These are phyloP conservation scores for Aquatica leii DNA, from an alignment of 2,888 invertebrate genomes.

Conservation along the genomic window DNA sequence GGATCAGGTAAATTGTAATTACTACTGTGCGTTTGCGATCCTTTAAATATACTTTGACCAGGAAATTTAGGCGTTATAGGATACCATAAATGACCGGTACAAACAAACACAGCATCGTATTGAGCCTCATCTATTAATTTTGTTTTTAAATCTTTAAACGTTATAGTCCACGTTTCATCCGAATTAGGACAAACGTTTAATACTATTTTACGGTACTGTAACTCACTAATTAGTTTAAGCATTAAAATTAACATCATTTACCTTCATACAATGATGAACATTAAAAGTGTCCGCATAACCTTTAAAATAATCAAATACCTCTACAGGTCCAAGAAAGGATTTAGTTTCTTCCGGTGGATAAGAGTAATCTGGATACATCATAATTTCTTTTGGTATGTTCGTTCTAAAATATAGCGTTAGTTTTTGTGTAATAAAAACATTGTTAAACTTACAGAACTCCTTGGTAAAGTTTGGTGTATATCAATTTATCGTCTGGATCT, in stretches of 20 bases:
- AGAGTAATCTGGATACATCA: constrained; percentile 78
- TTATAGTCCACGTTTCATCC: constrained; percentile 68
- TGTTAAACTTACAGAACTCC: constrained; percentile 68
- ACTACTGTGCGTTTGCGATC: constrained; percentile 76
- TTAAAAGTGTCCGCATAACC: constrained; percentile 72
- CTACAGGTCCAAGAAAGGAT: constrained; percentile 72
- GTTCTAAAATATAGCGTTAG: constrained; percentile 60
- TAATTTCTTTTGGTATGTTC: constrained; percentile 81
- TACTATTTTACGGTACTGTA: constrained; percentile 50
- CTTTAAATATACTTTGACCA: constrained; percentile 72
- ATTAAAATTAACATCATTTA: constrained; percentile 53
- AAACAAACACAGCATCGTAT: constrained; percentile 78
- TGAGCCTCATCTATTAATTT: constrained; percentile 56
- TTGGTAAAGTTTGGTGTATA: constrained; percentile 84
- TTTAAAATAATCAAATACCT: constrained; percentile 74
- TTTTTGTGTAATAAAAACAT: neutral
- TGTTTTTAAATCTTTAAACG: constrained; percentile 64
- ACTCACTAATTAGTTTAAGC: neutral
- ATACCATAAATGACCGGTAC: constrained; percentile 34
- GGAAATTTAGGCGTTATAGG: constrained; percentile 71
- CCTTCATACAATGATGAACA: constrained; percentile 69
- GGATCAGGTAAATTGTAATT: constrained; percentile 77
- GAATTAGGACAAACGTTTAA: constrained; percentile 45
- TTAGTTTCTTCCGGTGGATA: constrained; percentile 65
- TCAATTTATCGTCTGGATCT: constrained; percentile 73